Base-by-base conservation (phyloP, 2,113 vertebrate genomes). In the Corythaixoides concolor region DNA sequence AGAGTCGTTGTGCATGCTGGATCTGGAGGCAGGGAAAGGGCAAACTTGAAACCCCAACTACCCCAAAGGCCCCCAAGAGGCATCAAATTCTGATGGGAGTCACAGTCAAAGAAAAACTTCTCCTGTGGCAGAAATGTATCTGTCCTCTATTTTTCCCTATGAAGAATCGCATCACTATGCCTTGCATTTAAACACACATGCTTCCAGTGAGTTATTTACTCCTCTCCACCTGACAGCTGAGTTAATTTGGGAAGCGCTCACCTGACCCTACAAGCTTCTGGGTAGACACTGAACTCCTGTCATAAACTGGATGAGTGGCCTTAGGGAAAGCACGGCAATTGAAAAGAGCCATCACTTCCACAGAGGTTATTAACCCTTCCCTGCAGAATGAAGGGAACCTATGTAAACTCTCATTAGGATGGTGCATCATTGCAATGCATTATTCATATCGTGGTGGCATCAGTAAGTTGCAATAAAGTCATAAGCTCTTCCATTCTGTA, bases 1-100 rank as follows among this genome's bases (percentile, higher is more conserved):
- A 72, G 3, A 26, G 12, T 33, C 35, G 22, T 39, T 4, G 2
- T 0, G 0, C 2, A 1, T 12, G 9, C 43, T 69, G 15, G 21
- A 26, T 41, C 2, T 0, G 15, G 49, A 89, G 50, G 45, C 23
- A 88, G 45, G 21, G 33, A 62, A 82, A 35, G 64, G 33, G 8
- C 37, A 62, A 77, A 35, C 8, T 18, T 43, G 56, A 49, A 79
- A 66, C 10, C 5, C 59, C 24, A 69, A 23, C 37, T n/a, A 37
- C 8, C 10, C 23, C 27, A 9, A 24, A 55, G 81, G 16, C 14
- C 45, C 28, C 30, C 18, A 49, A 70, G 41, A 58, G 37, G 8
- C 49, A 27, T 1, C 32, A 33, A 58, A 47, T 58, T 53, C 50
- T 74, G 64, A 53, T 32, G 14, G 15, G 20, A 45, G 6, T 26